These are phyloP conservation scores for Zosterops borbonicus DNA, from an alignment of 2,113 vertebrate genomes.

Conservation along the genomic window DNA sequence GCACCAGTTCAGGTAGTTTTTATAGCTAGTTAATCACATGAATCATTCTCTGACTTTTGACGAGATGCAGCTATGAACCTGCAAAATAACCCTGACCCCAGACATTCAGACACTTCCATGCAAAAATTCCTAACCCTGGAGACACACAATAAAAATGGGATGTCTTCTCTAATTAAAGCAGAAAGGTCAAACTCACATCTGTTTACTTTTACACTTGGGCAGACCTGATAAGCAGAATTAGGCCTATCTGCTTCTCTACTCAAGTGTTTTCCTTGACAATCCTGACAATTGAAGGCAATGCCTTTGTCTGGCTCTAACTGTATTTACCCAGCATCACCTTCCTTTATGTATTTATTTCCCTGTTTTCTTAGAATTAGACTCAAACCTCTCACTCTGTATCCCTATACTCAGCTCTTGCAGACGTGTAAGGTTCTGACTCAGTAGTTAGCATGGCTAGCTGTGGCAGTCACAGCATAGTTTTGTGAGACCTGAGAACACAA, in stretches of 20 bases:
- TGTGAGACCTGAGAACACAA: not conserved
- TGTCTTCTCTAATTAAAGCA: not conserved
- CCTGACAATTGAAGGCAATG: not conserved
- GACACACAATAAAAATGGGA: not conserved
- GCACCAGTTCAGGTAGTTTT: not conserved
- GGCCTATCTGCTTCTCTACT: not conserved
- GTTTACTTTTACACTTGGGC: not conserved
- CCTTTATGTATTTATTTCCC: not conserved
- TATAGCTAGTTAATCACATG: not conserved
- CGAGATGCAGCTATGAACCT: not conserved
- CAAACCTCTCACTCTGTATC: not conserved
- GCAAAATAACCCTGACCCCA: not conserved
- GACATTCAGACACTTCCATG: not conserved
- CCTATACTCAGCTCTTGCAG: not conserved
- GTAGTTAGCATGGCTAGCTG: not conserved
- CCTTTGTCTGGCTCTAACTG: not conserved
- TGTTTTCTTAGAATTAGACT: not conserved
- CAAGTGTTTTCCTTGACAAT: not conserved
- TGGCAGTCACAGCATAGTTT: not conserved
- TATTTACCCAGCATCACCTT: not conserved
- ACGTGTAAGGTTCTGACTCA: not conserved
- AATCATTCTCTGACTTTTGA: not conserved
- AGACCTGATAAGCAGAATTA: not conserved
- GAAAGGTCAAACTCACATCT: conserved; percentile 30
- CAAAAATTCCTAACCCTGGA: not conserved